Evolutionary conservation across 2,797 vertebrate species (phyloP), one percentile per base, ranked within the genome.

Genomic region (Chelon auratus): DNA sequence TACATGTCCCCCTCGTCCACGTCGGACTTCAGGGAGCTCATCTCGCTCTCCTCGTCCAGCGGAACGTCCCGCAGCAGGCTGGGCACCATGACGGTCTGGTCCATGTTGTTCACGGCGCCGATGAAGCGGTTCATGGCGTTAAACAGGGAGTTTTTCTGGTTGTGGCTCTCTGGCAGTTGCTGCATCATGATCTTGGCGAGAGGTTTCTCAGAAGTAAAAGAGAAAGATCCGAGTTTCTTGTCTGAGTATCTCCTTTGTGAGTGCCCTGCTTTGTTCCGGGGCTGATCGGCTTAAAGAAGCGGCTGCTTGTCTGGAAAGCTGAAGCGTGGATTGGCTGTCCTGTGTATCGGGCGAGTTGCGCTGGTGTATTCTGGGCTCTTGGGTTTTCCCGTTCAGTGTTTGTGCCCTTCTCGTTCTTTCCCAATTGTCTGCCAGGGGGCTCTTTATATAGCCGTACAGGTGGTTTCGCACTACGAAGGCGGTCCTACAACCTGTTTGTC

Each of bases 101-200:
- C 98, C 98, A 99, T 99, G 93, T 98, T 97, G 91, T 97, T 99
- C 43, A 99, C 97, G 0, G 98, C 97, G 47, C 97, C 96, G 62
- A 99, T 95, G 87, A 99, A 99, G 66, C 97, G 95, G 90, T 96
- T 97, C 97, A 98, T 98, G 90, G 96, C 96, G 76, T 96, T 97
- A 84, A 98, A 96, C 55, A 99, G 95, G 51, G 96, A 96, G 92
- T 98, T 97, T 88, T 96, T 99, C 92, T 97, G 96, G 73, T 90
- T 95, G 85, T 94, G 92, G 30, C 95, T 93, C 67, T 98, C 96
- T 30, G 89, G 87, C 81, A 96, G 92, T 97, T 97, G 97, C 97
- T 97, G 97, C 97, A 97, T 97, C 96, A 95, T 97, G 75, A 84
- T 91, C 43, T 76, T 89, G 63, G 18, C 75, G 36, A n/a, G 37